These are phyloP conservation scores for Scortum barcoo DNA, from an alignment of 2,113 vertebrate genomes.

Conservation along the genomic window DNA sequence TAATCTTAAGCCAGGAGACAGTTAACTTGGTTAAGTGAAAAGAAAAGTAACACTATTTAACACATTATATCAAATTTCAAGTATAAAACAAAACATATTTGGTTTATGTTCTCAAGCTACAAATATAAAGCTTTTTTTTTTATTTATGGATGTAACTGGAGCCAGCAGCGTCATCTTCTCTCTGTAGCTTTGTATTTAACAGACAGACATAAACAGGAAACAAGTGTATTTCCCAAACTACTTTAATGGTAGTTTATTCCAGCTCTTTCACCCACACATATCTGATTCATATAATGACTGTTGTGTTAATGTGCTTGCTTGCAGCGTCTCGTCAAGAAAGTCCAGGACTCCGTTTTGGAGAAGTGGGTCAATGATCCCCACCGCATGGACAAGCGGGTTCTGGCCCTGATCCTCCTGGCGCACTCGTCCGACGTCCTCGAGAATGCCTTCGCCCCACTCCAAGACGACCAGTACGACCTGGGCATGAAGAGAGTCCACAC, in stretches of 20 bases:
- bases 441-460: slow-evolving; percentile 95
- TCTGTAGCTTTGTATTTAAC: not conserved
- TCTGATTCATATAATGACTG: not conserved
- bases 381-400: slow-evolving; percentile 95
- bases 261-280: not conserved
- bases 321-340: slow-evolving; percentile 95
- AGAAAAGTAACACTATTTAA: not conserved
- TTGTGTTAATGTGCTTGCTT: not conserved
- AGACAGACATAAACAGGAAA: not conserved
- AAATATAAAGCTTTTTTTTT: too few species aligned
- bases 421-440: slow-evolving; percentile 97
- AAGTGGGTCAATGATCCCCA: slow-evolving; percentile 98
- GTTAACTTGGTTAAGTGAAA: not conserved
- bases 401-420: slow-evolving; percentile 94
- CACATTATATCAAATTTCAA: not conserved
- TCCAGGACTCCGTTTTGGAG: slow-evolving; percentile 95
- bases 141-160: too few species aligned
- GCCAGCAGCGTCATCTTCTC: not conserved
- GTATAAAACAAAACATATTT: too few species aligned
- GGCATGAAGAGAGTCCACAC: slow-evolving; percentile 96
- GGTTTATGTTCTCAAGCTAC: too few species aligned
- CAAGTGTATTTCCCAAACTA: not conserved
- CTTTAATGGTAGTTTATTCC: not conserved
- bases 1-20: too few species aligned
- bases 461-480: slow-evolving; percentile 97